A percentile compares a stretch with the other conserved stretches of the same genome.
Conservation (phyloP, 2,113 vertebrate species). For the Thalassarche chlororhynchos region DNA sequence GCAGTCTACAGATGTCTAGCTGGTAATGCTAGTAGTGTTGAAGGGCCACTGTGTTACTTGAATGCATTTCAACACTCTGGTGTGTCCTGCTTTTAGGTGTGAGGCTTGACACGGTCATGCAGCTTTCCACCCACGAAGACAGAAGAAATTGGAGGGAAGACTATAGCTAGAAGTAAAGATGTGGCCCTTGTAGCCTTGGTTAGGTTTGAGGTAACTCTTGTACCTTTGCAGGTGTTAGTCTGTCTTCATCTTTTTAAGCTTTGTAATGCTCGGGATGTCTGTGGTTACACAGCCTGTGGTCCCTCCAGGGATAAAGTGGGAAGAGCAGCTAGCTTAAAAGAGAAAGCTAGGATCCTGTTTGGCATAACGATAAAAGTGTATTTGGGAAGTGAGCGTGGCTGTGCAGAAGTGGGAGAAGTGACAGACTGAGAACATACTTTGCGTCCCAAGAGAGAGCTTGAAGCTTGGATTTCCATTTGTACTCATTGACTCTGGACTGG, state of each 20-base stretch:
- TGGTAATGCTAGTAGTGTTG: fast-evolving
- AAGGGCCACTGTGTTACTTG: fast-evolving
- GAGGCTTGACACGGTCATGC: fast-evolving
- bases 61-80: fast-evolving
- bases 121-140: fast-evolving
- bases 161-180: neutral
- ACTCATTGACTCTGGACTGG: neutral
- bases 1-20: fast-evolving
- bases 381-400: neutral
- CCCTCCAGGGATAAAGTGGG: too few relatives aligned
- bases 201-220: neutral
- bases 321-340: neutral
- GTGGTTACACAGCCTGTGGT: fast-evolving
- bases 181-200: neutral
- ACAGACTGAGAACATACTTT: neutral
- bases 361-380: fast-evolving
- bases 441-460: neutral
- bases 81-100: neutral
- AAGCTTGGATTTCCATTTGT: neutral
- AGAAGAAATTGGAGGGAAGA: neutral
- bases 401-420: neutral
- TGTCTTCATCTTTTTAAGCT: neutral
- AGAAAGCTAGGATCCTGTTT: neutral
- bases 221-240: neutral
- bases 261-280: fast-evolving